Percentiles rank a stretch among this genome's conserved stretches.
Evolutionary conservation across 2,888 invertebrate genomes (phyloP).

Genomic region (Carcina quercana): DNA sequence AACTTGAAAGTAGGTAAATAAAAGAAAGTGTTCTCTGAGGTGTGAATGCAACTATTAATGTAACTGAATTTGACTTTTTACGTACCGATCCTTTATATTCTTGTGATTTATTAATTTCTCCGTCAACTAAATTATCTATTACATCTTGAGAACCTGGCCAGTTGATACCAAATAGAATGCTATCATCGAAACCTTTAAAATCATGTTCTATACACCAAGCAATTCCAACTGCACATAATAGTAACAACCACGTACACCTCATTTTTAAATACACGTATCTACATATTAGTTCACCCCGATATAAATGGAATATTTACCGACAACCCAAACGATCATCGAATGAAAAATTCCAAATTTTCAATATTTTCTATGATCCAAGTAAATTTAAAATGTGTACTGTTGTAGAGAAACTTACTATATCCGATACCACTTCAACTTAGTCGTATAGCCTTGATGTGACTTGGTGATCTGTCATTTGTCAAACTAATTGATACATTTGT

Average conservation of each 20-base stretch:
- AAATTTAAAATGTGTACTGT: neutral
- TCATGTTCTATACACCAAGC: slow-evolving; percentile 68
- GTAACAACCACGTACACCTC: slow-evolving; percentile 33
- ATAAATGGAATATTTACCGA: neutral
- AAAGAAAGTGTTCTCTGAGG: no score
- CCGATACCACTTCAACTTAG: slow-evolving; percentile 15
- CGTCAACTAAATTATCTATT: slow-evolving; percentile 37
- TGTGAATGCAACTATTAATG: no score
- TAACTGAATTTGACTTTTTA: no score
- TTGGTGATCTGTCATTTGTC: slow-evolving; percentile 56
- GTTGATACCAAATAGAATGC: slow-evolving; percentile 84
- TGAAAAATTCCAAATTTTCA: neutral
- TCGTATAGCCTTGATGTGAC: slow-evolving; percentile 30
- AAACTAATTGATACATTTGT: slow-evolving; percentile 14
- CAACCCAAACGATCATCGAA: slow-evolving; percentile 6
- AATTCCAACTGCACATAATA: slow-evolving; percentile 31
- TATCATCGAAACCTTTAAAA: slow-evolving; percentile 87
- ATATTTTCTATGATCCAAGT: neutral
- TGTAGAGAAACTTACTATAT: neutral
- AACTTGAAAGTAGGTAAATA: no score
- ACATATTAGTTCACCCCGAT: slow-evolving; percentile 8
- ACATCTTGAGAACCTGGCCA: slow-evolving; percentile 76
- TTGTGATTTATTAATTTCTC: slow-evolving; percentile 32
- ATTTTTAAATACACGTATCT: slow-evolving; percentile 30
- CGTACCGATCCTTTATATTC: slow-evolving; percentile 21